Evolutionary conservation across 1,140 invertebrate genomes (phyloP).

Genomic region (Armadillidium nasatum): DNA sequence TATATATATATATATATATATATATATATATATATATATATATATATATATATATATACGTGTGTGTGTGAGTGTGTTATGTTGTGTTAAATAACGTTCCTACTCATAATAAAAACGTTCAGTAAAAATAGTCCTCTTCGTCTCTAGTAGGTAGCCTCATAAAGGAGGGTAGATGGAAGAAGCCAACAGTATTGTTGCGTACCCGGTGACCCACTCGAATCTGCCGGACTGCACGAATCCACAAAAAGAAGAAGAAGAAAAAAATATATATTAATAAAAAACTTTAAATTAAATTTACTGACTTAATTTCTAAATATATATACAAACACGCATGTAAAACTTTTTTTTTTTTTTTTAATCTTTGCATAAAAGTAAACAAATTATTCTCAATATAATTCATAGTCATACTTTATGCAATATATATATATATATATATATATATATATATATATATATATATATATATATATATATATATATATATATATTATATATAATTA

Average conservation of each 20-base stretch:
- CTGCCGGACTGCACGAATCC: background rate
- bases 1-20: no score
- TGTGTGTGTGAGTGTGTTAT: no score
- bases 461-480: no score
- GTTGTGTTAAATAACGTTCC: no score
- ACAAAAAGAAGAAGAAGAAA: background rate
- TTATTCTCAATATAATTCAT: background rate
- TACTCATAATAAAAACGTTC: no score
- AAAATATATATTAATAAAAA: background rate
- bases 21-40: no score
- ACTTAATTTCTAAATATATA: no score
- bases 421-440: background rate
- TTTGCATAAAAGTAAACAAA: background rate
- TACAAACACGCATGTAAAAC: no score
- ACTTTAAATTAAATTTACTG: no score
- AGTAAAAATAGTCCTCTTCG: background rate
- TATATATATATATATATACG: no score
- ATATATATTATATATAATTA: no score
- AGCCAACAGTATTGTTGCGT: background rate
- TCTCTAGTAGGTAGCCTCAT: background rate
- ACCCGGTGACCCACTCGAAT: background rate
- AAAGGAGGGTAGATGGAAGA: background rate
- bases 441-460: conserved; percentile 2
- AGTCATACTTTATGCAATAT: no score
- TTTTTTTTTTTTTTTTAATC: background rate